phyloP scores from a whole-genome alignment of 2,888 invertebrate species.

The Tanypteryx hageni region DNA sequence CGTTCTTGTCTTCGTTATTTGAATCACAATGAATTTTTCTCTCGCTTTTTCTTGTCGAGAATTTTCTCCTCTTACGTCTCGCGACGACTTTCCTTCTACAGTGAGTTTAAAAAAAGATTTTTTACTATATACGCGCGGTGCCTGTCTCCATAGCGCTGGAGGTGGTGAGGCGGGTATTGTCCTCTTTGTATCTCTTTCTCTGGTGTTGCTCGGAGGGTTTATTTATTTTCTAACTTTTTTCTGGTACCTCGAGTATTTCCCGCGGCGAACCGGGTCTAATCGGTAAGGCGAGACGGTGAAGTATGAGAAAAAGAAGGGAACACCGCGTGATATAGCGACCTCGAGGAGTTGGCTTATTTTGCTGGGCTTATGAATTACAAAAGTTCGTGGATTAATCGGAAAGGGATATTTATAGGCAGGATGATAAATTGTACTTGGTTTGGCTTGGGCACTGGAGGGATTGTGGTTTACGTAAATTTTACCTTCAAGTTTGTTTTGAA shows the following conservation, averaged over 20 bases:
- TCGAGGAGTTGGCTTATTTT: background rate
- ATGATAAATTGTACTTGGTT: too few species aligned
- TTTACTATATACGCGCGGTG: background rate
- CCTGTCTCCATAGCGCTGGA: background rate
- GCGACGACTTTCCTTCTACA: too few species aligned
- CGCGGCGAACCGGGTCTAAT: background rate
- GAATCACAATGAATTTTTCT: background rate
- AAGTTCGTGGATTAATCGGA: too few species aligned
- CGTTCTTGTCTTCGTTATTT: background rate
- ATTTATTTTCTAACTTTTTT: background rate
- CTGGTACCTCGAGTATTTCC: background rate
- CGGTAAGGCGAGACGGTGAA: background rate
- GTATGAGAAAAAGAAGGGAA: background rate
- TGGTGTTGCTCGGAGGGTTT: background rate
- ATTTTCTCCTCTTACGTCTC: background rate
- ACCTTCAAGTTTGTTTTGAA: too few species aligned
- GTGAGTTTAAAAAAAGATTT: too few species aligned
- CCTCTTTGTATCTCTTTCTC: background rate
- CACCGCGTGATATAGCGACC: background rate
- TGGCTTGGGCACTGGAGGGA: too few species aligned
- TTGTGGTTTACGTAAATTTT: too few species aligned
- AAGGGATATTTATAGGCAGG: too few species aligned
- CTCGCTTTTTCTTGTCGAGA: background rate
- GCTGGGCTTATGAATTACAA: background rate
- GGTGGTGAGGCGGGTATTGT: background rate